phyloP scores from a whole-genome alignment of 37 sponge, comb jelly and placozoan genomes.

The Dysidea cf. avara region DNA sequence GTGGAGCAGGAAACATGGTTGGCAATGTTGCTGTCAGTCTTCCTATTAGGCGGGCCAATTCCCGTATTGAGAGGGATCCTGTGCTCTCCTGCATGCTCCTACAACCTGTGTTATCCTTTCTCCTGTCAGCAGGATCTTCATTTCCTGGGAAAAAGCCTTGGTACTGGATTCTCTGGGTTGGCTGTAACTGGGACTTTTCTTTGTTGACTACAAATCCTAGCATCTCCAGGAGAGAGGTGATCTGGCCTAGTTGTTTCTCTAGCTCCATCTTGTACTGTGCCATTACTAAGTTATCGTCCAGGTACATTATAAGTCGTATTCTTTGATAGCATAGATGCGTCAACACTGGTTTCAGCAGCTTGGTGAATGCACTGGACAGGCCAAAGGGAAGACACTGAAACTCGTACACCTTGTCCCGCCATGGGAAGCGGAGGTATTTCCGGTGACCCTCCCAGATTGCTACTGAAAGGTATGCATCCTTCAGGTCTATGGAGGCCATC shows the following conservation, averaged over 20 bases:
- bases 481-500: too few species aligned
- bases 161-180: constrained; percentile 22
- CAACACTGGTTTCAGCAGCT: constrained; percentile 41
- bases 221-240: background rate
- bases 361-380: too few species aligned
- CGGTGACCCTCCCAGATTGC: too few species aligned
- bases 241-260: too few species aligned
- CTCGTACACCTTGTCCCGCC: background rate
- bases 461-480: too few species aligned
- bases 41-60: constrained; percentile 30
- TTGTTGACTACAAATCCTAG: constrained; percentile 47
- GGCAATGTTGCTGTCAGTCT: constrained; percentile 11
- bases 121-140: constrained; percentile 7
- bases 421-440: constrained; percentile 5
- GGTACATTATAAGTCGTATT: constrained; percentile 23
- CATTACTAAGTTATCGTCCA: constrained; percentile 51
- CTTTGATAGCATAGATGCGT: constrained; percentile 23
- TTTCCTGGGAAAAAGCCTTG: constrained; percentile 12
- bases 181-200: constrained; percentile 18
- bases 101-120: background rate
- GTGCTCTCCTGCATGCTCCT: background rate
- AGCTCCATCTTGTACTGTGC: constrained; percentile 14
- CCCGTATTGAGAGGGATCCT: background rate
- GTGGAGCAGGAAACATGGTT: constrained; percentile 34
- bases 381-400: too few species aligned